Conservation (phyloP, 2,888 invertebrate genomes). For the Ophraella communa region DNA sequence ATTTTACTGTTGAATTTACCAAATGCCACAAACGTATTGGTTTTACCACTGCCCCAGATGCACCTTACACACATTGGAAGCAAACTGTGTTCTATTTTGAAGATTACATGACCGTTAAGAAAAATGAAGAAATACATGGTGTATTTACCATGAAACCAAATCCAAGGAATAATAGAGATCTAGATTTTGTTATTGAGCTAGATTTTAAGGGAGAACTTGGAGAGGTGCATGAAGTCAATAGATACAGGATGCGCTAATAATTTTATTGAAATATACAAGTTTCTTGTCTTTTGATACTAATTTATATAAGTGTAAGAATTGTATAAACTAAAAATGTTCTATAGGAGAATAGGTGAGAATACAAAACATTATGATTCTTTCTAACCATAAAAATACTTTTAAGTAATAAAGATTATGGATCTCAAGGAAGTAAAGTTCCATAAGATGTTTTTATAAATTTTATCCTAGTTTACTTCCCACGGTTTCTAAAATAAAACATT, state of each 20-base stretch:
- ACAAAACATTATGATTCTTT: too few relatives aligned
- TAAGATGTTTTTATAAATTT: too few relatives aligned
- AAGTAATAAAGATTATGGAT: too few relatives aligned
- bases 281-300: not conserved
- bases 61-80: slow-evolving; percentile 99
- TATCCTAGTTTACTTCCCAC: too few relatives aligned
- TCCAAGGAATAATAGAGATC: slow-evolving; percentile 93
- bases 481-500: not conserved
- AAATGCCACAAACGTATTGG: slow-evolving; percentile 98
- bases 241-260: slow-evolving; percentile 86
- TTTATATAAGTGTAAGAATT: not conserved
- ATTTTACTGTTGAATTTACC: slow-evolving; percentile 99
- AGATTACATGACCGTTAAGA: slow-evolving; percentile 96
- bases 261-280: not conserved
- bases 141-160: slow-evolving; percentile 95
- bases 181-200: slow-evolving; percentile 93
- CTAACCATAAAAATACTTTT: too few relatives aligned
- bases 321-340: not conserved
- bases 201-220: slow-evolving; percentile 91
- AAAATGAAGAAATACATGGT: slow-evolving; percentile 92
- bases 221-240: slow-evolving; percentile 83
- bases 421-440: not conserved
- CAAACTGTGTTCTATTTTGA: slow-evolving; percentile 97
- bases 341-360: too few relatives aligned
- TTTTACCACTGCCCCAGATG: slow-evolving; percentile 97